Evolutionary conservation across 1,140 invertebrate genomes (phyloP).

Genomic region (Apis florea): DNA sequence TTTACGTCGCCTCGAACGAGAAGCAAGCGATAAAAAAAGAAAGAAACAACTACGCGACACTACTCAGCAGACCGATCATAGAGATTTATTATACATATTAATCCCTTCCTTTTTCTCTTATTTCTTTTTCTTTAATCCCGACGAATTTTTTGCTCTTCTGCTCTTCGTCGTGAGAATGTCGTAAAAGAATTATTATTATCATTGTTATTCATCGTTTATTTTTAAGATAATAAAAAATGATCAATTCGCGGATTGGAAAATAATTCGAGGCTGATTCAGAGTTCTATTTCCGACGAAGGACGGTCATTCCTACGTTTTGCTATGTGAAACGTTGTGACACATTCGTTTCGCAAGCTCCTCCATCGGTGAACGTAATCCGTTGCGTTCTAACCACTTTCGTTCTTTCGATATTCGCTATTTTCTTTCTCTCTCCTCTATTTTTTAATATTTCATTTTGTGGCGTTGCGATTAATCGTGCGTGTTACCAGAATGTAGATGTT

Average conservation of each 20-base stretch:
- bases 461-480: neutral
- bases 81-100: neutral
- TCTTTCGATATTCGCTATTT: conserved; percentile 13
- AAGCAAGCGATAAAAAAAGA: conserved; percentile 13
- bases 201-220: neutral
- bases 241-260: neutral
- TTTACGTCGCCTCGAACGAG: neutral
- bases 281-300: conserved; percentile 34
- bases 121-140: no score
- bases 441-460: neutral
- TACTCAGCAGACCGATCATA: neutral
- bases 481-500: no score
- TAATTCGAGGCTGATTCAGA: neutral
- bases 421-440: neutral
- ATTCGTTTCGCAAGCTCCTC: conserved; percentile 37
- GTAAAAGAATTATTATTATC: neutral
- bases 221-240: neutral
- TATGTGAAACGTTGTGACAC: conserved; percentile 37
- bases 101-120: neutral
- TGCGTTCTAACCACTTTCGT: conserved; percentile 26
- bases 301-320: conserved; percentile 22
- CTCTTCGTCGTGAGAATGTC: neutral
- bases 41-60: conserved; percentile 14
- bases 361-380: conserved; percentile 34
- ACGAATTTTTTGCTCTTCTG: no score